Percentiles rank a stretch among this genome's conserved stretches.
Conservation (phyloP, 92 coral and sea anemone genomes). For the Blastomussa wellsi region DNA sequence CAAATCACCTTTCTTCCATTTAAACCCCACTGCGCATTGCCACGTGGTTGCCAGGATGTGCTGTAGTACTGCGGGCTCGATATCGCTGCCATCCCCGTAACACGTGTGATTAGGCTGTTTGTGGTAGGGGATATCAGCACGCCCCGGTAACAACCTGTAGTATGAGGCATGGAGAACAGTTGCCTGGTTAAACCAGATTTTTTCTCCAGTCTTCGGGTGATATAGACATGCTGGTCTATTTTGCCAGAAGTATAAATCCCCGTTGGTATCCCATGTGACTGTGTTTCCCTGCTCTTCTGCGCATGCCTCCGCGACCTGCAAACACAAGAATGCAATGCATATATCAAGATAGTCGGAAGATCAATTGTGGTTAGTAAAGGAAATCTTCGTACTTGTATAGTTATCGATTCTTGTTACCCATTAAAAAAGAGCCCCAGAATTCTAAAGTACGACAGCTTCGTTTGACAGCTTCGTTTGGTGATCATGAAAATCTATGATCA, state of each 20-base stretch:
- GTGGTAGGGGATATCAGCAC: slow-evolving; percentile 41
- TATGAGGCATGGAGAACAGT: slow-evolving; percentile 22
- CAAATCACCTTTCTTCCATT: slow-evolving; percentile 48
- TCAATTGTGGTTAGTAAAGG: neutral
- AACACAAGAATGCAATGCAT: neutral
- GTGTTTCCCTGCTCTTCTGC: slow-evolving; percentile 19
- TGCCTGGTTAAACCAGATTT: slow-evolving; percentile 51
- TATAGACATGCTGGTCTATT: slow-evolving; percentile 39
- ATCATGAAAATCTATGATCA: too few relatives aligned
- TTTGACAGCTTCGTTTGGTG: too few relatives aligned
- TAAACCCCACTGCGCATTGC: slow-evolving; percentile 60
- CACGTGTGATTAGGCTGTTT: slow-evolving; percentile 47
- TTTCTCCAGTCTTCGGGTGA: slow-evolving; percentile 49
- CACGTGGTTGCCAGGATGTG: slow-evolving; percentile 48
- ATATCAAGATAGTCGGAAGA: neutral
- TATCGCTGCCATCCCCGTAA: slow-evolving; percentile 58
- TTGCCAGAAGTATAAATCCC: slow-evolving; percentile 45
- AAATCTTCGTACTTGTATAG: neutral
- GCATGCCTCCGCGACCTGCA: slow-evolving; percentile 34
- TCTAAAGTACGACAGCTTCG: too few relatives aligned
- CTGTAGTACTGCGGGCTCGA: slow-evolving; percentile 44
- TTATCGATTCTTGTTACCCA: neutral
- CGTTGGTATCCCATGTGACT: slow-evolving; percentile 38
- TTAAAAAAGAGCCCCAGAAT: neutral
- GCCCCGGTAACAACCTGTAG: slow-evolving; percentile 26